A percentile compares a stretch with the other conserved stretches of the same genome.
These are phyloP conservation scores for Hassar affinis DNA, from an alignment of 2,113 vertebrate genomes.

Conservation along the genomic window DNA sequence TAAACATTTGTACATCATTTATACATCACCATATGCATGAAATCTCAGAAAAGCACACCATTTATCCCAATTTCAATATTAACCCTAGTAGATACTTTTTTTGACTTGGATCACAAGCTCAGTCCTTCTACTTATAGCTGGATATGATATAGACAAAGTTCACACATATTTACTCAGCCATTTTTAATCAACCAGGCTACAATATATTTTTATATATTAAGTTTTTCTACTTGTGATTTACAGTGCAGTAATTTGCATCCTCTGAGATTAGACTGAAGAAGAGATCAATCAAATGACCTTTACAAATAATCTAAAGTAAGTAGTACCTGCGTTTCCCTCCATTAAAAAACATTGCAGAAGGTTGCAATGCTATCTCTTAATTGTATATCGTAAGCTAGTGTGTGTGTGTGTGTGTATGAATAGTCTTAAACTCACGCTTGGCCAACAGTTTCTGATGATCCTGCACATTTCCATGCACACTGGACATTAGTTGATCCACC, in stretches of 20 bases:
- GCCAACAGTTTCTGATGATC: background rate
- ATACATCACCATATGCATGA: too few relatives aligned
- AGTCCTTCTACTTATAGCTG: background rate
- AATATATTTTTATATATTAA: too few relatives aligned
- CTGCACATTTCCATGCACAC: background rate
- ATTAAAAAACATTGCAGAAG: background rate
- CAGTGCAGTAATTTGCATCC: too few relatives aligned
- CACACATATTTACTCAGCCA: too few relatives aligned
- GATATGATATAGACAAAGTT: background rate
- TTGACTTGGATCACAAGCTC: background rate
- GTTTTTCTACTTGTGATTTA: too few relatives aligned
- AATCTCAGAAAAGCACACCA: too few relatives aligned
- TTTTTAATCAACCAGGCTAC: too few relatives aligned
- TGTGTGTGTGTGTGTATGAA: background rate
- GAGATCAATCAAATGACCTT: background rate
- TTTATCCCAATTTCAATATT: too few relatives aligned
- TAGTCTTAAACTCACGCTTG: constrained; percentile 27
- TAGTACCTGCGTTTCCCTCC: background rate
- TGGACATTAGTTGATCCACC: background rate
- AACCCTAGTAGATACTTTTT: too few relatives aligned
- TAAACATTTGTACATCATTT: too few relatives aligned
- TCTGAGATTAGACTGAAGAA: background rate
- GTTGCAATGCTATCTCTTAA: background rate
- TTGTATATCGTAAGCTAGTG: background rate
- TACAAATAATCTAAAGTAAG: background rate